phyloP scores from a whole-genome alignment of 2,797 vertebrate species.

The Acipenser transmontanus region DNA sequence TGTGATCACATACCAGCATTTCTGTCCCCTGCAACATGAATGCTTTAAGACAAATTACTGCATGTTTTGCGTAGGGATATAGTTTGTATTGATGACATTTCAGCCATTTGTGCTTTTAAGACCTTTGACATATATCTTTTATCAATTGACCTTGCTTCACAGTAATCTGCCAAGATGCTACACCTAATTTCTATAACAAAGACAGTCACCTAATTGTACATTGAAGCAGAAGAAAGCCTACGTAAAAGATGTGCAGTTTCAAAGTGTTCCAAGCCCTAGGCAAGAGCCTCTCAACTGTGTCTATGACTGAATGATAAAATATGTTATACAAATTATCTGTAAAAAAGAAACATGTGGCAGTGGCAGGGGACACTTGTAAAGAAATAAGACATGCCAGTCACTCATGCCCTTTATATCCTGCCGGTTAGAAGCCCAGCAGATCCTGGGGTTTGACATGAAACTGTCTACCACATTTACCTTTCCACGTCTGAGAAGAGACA shows the following conservation, averaged over 20 bases:
- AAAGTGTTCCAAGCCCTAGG: conserved; percentile 81
- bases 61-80: too few species aligned
- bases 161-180: background rate
- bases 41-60: too few species aligned
- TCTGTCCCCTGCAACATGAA: too few species aligned
- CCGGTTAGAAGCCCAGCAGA: background rate
- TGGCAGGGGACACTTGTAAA: conserved; percentile 74
- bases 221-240: conserved; percentile 62
- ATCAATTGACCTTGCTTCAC: background rate
- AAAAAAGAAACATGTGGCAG: conserved; percentile 76
- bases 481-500: background rate
- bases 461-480: conserved; percentile 1
- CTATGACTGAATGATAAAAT: conserved; percentile 79
- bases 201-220: conserved; percentile 76
- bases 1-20: too few species aligned
- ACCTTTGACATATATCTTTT: too few species aligned
- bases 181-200: background rate
- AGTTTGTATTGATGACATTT: too few species aligned
- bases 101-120: too few species aligned
- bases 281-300: conserved; percentile 80
- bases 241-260: conserved; percentile 77
- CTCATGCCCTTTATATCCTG: conserved; percentile 22
- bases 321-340: conserved; percentile 81
- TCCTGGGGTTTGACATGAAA: conserved; percentile 1
- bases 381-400: conserved; percentile 73